These are phyloP conservation scores for Luperina testacea DNA, from an alignment of 2,888 invertebrate species.

Conservation along the genomic window DNA sequence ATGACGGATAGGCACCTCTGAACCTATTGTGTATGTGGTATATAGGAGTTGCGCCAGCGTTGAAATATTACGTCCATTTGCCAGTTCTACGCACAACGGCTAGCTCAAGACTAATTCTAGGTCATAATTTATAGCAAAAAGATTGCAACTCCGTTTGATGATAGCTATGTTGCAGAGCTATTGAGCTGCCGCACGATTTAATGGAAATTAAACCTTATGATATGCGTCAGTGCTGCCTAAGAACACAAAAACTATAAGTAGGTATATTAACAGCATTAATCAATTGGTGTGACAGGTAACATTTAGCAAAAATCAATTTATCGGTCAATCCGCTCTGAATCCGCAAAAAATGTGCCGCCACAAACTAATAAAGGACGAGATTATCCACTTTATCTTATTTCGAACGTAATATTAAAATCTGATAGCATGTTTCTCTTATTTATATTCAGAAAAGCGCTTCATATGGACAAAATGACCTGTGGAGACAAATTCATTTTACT, in stretches of 20 bases:
- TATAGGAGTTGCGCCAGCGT: constrained; percentile 71
- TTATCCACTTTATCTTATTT: constrained; percentile 33
- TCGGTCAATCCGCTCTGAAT: constrained; percentile 43
- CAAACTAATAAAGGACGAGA: constrained; percentile 42
- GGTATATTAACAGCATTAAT: constrained; percentile 27
- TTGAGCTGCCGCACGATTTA: constrained; percentile 36
- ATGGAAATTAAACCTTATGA: constrained; percentile 30
- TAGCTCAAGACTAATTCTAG: constrained; percentile 66
- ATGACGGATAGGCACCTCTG: constrained; percentile 88
- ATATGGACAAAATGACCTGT: background rate
- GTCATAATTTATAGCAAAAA: constrained; percentile 61
- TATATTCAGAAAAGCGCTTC: constrained; percentile 1
- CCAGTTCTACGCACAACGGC: constrained; percentile 69
- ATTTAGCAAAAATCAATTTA: constrained; percentile 39
- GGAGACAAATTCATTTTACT: background rate
- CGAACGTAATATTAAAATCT: constrained; percentile 21
- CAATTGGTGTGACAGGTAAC: constrained; percentile 37
- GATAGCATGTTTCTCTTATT: constrained; percentile 18
- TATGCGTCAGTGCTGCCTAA: background rate
- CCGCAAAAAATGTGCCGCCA: constrained; percentile 48
- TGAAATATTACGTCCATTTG: constrained; percentile 74
- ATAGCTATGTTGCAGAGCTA: constrained; percentile 37
- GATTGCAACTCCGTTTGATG: constrained; percentile 58
- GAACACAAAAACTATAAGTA: constrained; percentile 4
- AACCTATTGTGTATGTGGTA: constrained; percentile 84